phyloP scores from a whole-genome alignment of 2,888 invertebrate species.

The Camponotus fellah region DNA sequence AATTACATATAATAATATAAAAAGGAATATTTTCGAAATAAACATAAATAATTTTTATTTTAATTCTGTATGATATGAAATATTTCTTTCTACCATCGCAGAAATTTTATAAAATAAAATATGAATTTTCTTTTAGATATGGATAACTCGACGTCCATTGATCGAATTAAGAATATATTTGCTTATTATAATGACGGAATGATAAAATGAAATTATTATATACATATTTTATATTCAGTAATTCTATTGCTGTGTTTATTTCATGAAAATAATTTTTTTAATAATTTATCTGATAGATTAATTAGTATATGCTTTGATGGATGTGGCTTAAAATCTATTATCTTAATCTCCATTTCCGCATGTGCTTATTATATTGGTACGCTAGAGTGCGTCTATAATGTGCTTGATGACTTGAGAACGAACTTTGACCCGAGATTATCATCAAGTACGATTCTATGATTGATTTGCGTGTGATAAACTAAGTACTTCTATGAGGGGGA shows the following conservation, averaged over 20 bases:
- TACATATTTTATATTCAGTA: neutral
- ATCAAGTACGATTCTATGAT: slow-evolving; percentile 51
- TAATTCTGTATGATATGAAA: neutral
- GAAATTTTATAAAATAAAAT: too few species aligned
- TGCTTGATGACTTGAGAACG: slow-evolving; percentile 55
- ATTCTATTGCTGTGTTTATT: neutral
- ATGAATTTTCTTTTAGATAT: too few species aligned
- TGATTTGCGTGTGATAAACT: slow-evolving; percentile 53
- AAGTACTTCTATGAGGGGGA: slow-evolving; percentile 46
- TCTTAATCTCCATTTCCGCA: slow-evolving; percentile 46
- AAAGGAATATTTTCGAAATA: neutral
- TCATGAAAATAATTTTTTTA: slow-evolving; percentile 7
- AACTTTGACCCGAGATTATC: slow-evolving; percentile 51
- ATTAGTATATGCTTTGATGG: slow-evolving; percentile 39
- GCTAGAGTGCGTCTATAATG: slow-evolving; percentile 30
- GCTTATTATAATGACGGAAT: neutral
- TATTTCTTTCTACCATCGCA: neutral
- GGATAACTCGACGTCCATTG: too few species aligned
- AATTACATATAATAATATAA: too few species aligned
- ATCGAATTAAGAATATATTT: neutral
- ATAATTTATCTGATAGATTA: slow-evolving; percentile 17
- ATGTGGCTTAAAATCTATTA: slow-evolving; percentile 47
- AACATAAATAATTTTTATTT: too few species aligned
- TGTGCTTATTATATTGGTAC: slow-evolving; percentile 38
- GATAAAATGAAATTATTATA: neutral